phyloP scores from a whole-genome alignment of 1,140 invertebrate genomes.

The Bombus superbus region DNA sequence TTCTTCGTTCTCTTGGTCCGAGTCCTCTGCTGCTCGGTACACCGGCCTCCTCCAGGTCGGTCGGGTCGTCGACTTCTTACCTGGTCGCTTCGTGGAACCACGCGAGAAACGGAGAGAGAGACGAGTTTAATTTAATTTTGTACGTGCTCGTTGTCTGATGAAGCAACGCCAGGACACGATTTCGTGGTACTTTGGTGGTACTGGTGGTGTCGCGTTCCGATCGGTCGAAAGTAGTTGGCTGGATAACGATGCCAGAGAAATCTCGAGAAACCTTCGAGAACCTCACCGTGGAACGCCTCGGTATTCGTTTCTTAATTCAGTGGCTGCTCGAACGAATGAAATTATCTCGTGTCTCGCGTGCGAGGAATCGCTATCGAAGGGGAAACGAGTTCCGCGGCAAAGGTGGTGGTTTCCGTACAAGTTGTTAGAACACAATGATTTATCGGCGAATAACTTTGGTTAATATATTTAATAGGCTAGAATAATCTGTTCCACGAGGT shows the following conservation, averaged over 20 bases:
- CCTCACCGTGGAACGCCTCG: background rate
- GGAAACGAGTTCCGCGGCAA: background rate
- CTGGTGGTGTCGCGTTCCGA: background rate
- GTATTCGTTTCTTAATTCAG: background rate
- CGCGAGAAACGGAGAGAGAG: slow-evolving; percentile 55
- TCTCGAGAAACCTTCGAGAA: background rate
- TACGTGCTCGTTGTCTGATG: slow-evolving; percentile 45
- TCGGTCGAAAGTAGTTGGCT: background rate
- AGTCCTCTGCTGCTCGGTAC: slow-evolving; percentile 47
- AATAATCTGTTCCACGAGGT: slow-evolving; percentile 5
- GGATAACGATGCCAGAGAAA: background rate
- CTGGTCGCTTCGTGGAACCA: slow-evolving; percentile 64
- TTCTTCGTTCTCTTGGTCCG: slow-evolving; percentile 28
- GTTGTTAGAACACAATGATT: background rate
- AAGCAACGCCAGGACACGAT: slow-evolving; percentile 42
- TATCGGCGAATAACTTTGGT: slow-evolving; percentile 4
- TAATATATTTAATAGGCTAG: slow-evolving; percentile 5
- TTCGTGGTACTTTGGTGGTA: background rate
- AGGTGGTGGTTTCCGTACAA: background rate
- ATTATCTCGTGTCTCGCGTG: slow-evolving; percentile 10
- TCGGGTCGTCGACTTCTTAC: slow-evolving; percentile 67
- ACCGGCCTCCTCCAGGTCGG: slow-evolving; percentile 55
- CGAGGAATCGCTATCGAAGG: too few relatives aligned
- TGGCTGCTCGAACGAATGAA: background rate
- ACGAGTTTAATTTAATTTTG: slow-evolving; percentile 66